Percentiles rank a stretch among this genome's conserved stretches.
phyloP scores from a whole-genome alignment of 2,113 vertebrate genomes.

The Columbina picui region DNA sequence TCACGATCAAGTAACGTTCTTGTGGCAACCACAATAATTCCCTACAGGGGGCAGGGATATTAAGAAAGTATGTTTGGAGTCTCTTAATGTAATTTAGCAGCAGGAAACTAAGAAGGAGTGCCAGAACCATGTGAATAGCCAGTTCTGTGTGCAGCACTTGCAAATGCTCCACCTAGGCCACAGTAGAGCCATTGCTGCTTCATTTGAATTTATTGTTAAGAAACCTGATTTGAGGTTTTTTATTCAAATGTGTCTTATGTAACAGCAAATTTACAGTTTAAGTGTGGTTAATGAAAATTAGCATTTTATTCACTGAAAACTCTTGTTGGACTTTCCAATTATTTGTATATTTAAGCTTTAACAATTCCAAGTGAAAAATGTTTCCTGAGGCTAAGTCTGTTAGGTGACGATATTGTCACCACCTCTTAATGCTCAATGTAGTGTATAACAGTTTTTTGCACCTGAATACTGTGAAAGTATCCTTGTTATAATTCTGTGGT shows the following conservation, averaged over 20 bases:
- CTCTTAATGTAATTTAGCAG: constrained; percentile 67
- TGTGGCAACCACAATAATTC: constrained; percentile 60
- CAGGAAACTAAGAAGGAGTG: constrained; percentile 56
- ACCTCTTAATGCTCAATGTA: background rate
- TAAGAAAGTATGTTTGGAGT: constrained; percentile 65
- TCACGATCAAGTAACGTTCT: constrained; percentile 38
- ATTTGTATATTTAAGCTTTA: background rate
- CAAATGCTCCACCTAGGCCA: constrained; percentile 28
- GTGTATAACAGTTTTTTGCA: background rate
- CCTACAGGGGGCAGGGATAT: constrained; percentile 58
- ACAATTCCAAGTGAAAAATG: constrained; percentile 6
- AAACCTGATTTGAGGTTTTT: constrained; percentile 38
- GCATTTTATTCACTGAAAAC: constrained; percentile 20
- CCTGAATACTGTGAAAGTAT: background rate
- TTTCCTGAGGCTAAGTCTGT: background rate
- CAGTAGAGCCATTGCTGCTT: constrained; percentile 16
- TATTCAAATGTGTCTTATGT: background rate
- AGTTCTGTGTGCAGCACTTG: constrained; percentile 22
- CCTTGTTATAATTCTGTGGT: background rate
- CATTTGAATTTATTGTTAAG: background rate
- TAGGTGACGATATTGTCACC: background rate
- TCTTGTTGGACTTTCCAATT: background rate
- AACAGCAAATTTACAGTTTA: constrained; percentile 1
- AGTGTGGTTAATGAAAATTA: constrained; percentile 29
- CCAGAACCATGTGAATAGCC: constrained; percentile 60